Evolutionary conservation across 2,888 invertebrate genomes (phyloP), one percentile per base, ranked within the genome.

Genomic region (Pecten maximus): DNA sequence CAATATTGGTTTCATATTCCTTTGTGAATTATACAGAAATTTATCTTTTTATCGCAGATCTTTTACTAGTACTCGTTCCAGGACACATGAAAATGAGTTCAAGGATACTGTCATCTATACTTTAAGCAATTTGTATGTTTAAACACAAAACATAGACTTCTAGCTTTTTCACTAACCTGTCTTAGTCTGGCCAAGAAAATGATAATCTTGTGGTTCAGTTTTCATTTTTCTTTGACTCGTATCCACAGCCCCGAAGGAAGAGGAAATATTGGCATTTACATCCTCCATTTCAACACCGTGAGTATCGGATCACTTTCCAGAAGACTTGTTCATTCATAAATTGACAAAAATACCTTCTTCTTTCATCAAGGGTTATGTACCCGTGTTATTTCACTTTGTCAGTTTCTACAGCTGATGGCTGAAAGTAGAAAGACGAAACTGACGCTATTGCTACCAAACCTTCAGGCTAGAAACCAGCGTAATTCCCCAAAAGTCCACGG

Each of bases 401-500:
- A 35, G 74, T 74, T 74, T 74, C 74, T 74, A 23, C 35, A 15
- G 74, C 15, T 12, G 74, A 74, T 74, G 2, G 28, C 74, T 74
- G 28, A 35, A 74, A 74, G 74, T 74, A 74, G 2, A 74, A 74
- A 28, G 74, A 74, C 74, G 74, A 74, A 74, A 74, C 6, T 74
- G 74, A 74, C 35, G 74, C 35, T 12, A 35, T 74, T 74, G 74
- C 74, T 74, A 74, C 35, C 74, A 74, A 74, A 28, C 74, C 28
- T 35, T 89, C 89, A 74, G 40, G 74, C 40, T 60, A 23, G 50
- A 89, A 89, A 44, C 89, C 40, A 88, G 74, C 60, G 60, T 91
- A 91, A 91, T 90, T 86, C 90, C 48, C 39, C 88, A 89, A 90
- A 91, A 90, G 88, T 28, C 90, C 88, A 19, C 15, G 88, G 88